Evolutionary conservation across 2,113 vertebrate species (phyloP), one percentile per base, ranked within the genome.

Genomic region (Plotosus lineatus): DNA sequence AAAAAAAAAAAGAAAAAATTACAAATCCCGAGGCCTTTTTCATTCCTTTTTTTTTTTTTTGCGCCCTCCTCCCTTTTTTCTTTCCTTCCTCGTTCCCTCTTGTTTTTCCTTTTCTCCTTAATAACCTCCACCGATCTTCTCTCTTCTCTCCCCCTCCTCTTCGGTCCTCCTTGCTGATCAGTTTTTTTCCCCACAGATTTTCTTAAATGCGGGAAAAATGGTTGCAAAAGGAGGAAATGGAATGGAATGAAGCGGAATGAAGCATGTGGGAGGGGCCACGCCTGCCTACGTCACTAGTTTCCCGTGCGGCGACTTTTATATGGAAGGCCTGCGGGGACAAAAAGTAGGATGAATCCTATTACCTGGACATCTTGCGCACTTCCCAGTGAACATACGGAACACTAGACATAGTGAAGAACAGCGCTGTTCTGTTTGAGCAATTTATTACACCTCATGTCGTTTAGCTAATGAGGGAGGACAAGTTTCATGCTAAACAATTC

Each of bases 121-220:
- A 26, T 1, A 14, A 6, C 33, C 73, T 56, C 10, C 21, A 21
- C 51, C 36, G 15, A 48, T 31, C 26, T 4, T 36, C 44, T 36
- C 50, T 44, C 76, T 76, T 51, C 71, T 66, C 65, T 46, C 23
- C 72, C 38, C 73, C 15, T 72, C 42, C 58, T 71, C 73, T 42
- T 4, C 23, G 44, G 56, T 26, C 48, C 48, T 44, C 60, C 33
- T 36, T 76, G 51, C 77, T 50, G 55, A 53, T 82, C 72, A 84
- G 68, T 84, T 55, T 71, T 84, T 79, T 77, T 74, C 14, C 26
- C 56, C 60, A 79, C 71, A 83, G 79, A 82, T 82, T 85, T n/a
- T 82, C 82, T 81, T 86, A 78, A 87, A 77, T 87, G 84, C 87
- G 85, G 40, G 82, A 82, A 84, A 72, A 88, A 90, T 83, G 88